phyloP scores from a whole-genome alignment of 2,113 vertebrate genomes.

The Macaca mulatta region DNA sequence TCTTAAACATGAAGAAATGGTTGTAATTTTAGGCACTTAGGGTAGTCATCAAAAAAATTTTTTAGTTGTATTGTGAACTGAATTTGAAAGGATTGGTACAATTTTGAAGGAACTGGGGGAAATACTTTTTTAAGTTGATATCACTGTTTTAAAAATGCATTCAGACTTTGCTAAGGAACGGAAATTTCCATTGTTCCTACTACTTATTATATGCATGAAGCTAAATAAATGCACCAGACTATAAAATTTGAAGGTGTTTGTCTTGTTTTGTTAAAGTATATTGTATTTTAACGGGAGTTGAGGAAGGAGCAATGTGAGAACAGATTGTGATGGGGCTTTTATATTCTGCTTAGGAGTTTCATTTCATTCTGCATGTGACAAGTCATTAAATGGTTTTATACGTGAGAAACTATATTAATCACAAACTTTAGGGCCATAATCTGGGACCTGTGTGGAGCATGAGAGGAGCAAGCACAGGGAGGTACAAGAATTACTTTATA shows the following conservation, averaged over 20 bases:
- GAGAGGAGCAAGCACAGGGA: neutral
- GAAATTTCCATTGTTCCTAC: neutral
- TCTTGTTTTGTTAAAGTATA: neutral
- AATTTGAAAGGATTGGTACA: neutral
- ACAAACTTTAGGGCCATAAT: neutral
- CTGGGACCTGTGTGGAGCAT: neutral
- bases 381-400: neutral
- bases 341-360: neutral
- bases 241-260: neutral
- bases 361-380: neutral
- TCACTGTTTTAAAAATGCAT: neutral
- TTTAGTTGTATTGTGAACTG: neutral
- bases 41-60: neutral
- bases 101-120: neutral
- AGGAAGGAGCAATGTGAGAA: neutral
- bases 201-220: slow-evolving; percentile 6
- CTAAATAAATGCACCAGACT: neutral
- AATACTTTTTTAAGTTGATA: neutral
- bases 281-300: neutral
- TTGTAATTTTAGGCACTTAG: neutral
- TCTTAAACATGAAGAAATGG: neutral
- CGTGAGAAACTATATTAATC: neutral
- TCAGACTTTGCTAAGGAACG: neutral
- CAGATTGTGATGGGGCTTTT: neutral
- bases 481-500: neutral